Conservation (phyloP, 2,113 vertebrate genomes). For the Odocoileus hemionus region DNA sequence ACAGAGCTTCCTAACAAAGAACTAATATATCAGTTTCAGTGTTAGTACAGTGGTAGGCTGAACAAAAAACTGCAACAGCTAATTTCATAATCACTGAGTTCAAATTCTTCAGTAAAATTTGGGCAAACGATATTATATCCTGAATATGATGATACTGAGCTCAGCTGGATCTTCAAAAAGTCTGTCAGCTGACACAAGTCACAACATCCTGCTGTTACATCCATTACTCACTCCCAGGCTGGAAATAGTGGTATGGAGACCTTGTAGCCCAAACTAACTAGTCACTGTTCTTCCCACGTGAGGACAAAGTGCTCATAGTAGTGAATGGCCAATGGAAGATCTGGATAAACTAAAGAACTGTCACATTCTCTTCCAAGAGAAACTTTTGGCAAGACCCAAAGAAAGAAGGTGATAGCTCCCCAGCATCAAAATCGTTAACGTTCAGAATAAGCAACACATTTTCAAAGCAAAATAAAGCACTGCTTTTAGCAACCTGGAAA, state of each 20-base stretch:
- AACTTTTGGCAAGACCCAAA: neutral
- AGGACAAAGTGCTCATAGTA: neutral
- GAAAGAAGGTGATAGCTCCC: neutral
- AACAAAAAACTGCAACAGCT: neutral
- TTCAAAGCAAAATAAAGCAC: neutral
- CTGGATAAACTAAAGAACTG: neutral
- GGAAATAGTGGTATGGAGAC: neutral
- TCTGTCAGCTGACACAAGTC: neutral
- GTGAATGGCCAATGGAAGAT: neutral
- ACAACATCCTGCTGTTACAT: neutral
- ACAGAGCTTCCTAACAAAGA: neutral
- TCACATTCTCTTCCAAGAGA: neutral
- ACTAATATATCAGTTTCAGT: neutral
- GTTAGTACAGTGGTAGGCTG: neutral
- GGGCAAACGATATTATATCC: neutral
- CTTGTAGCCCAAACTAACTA: neutral
- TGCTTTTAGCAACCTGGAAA: neutral
- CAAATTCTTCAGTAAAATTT: slow-evolving; percentile 17
- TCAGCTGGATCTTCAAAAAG: neutral
- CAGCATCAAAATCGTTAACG: neutral
- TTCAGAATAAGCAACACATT: neutral
- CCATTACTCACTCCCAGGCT: neutral
- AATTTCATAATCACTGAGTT: neutral
- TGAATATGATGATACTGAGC: neutral
- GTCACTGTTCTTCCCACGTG: neutral